Evolutionary conservation across 1,140 invertebrate species (phyloP).

Genomic region (Gonatopus flavifemur): DNA sequence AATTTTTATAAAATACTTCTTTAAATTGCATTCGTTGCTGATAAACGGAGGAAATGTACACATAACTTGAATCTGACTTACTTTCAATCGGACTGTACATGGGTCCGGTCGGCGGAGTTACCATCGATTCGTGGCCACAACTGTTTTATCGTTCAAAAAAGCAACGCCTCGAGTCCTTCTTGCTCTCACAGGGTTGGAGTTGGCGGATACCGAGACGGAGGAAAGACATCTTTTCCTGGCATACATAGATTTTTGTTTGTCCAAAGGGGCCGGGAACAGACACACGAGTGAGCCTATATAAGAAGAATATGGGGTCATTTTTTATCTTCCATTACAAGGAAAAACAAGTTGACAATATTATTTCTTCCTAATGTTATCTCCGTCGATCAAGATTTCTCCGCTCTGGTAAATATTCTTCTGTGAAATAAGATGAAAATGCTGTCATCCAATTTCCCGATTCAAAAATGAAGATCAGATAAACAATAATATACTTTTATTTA

Average conservation of each 20-base stretch:
- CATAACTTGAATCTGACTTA: background rate
- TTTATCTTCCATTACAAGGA: constrained; percentile 31
- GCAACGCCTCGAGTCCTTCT: constrained; percentile 42
- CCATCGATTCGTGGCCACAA: constrained; percentile 59
- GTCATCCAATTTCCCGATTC: no score
- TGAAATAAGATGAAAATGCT: no score
- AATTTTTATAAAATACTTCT: no score
- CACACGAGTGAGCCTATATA: no score
- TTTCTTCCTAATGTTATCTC: no score
- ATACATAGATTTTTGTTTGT: constrained; percentile 56
- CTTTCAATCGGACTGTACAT: constrained; percentile 46
- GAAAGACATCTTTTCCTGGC: constrained; percentile 51
- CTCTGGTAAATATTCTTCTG: no score
- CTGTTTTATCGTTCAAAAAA: constrained; percentile 57
- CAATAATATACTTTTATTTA: no score
- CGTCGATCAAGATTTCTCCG: no score
- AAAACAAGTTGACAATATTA: constrained; percentile 18
- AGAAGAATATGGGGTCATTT: constrained; percentile 48
- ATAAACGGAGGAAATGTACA: background rate
- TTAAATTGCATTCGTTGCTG: no score
- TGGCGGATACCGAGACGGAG: no score
- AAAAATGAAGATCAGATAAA: no score
- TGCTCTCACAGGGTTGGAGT: no score
- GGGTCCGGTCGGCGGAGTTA: constrained; percentile 54
- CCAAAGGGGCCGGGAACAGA: constrained; percentile 42